Conservation (phyloP, 2,797 vertebrate species). For the Myotis daubentonii region DNA sequence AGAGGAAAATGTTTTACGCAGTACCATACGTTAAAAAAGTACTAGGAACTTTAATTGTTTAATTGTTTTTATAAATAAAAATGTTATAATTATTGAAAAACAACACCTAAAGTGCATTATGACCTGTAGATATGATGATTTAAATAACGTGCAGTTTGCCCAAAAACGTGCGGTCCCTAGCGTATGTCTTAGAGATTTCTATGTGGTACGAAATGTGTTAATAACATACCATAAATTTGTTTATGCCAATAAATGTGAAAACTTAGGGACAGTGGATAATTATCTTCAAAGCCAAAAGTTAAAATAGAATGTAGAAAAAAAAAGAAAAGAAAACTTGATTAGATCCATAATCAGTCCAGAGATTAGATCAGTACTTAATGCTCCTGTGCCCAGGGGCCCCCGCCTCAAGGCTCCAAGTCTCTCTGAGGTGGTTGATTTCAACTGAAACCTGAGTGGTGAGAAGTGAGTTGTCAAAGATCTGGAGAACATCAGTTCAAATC, state of each 20-base stretch:
- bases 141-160: too few relatives aligned
- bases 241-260: conserved; percentile 10
- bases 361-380: background rate
- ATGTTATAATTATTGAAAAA: too few relatives aligned
- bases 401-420: background rate
- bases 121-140: too few relatives aligned
- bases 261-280: background rate
- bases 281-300: conserved; percentile 6
- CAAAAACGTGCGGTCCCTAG: too few relatives aligned
- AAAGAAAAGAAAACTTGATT: background rate
- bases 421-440: background rate
- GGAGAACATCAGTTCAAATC: background rate
- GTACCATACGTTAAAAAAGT: too few relatives aligned
- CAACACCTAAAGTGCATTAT: too few relatives aligned
- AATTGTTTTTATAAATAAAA: too few relatives aligned
- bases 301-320: background rate
- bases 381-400: too few relatives aligned
- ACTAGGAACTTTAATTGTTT: too few relatives aligned
- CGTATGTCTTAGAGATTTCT: too few relatives aligned
- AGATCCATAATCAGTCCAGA: background rate
- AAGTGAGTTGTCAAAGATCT: background rate
- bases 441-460: background rate
- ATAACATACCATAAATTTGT: background rate
- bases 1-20: too few relatives aligned
- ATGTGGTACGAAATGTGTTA: too few relatives aligned